These are phyloP conservation scores for Paguma larvata DNA, from an alignment of 2,797 vertebrate genomes.

Conservation along the genomic window DNA sequence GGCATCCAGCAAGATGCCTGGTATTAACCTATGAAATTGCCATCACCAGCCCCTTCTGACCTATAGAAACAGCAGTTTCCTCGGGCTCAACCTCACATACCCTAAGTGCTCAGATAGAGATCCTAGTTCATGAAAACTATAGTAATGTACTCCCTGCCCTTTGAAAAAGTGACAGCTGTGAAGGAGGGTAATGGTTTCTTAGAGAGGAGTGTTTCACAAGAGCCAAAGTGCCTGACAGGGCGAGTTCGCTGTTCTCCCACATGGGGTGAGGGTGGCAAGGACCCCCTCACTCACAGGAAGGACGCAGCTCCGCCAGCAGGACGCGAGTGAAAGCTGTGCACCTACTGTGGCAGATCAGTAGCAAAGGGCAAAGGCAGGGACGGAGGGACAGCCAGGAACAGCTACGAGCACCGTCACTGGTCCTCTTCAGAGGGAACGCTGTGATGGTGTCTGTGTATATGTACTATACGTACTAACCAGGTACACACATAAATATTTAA, in stretches of 20 bases:
- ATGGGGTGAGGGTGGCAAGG: not conserved
- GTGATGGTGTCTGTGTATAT: constrained; percentile 69
- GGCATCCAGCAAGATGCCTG: not conserved
- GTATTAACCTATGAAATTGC: not conserved
- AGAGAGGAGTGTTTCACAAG: not conserved
- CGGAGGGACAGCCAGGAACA: not conserved
- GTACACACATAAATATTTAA: constrained; percentile 92
- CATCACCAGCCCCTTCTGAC: not conserved
- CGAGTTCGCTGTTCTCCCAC: not conserved
- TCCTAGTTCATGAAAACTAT: not conserved
- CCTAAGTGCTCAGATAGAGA: not conserved
- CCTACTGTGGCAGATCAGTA: not conserved
- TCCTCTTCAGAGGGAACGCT: constrained; percentile 15
- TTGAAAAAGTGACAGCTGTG: not conserved
- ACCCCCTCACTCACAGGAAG: not conserved
- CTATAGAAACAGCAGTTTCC: constrained; percentile 22
- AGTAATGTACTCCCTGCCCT: not conserved
- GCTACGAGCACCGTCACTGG: not conserved
- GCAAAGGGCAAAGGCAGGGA: not conserved
- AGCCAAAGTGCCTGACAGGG: not conserved
- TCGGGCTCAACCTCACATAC: not conserved
- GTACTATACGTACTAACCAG: constrained; percentile 84
- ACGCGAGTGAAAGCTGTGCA: not conserved
- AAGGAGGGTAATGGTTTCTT: not conserved
- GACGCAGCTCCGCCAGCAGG: not conserved